Percentiles rank a stretch among this genome's conserved stretches.
phyloP scores from a whole-genome alignment of 2,113 vertebrate genomes.

The Urocynchramus pylzowi region DNA sequence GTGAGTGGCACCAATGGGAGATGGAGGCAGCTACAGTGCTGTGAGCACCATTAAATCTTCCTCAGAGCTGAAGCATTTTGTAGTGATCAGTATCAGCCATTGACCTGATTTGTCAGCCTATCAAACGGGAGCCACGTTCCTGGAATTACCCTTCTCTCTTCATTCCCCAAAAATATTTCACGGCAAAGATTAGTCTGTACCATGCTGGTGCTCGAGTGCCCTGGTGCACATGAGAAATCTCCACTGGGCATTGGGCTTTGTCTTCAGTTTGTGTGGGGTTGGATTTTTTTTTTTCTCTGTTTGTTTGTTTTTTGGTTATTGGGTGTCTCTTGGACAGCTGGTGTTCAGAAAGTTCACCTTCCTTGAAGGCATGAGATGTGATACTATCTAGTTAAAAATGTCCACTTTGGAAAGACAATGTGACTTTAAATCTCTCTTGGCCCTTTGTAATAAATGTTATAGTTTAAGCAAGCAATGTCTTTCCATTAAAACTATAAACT shows the following conservation, averaged over 20 bases:
- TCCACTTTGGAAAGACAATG: slow-evolving; percentile 3
- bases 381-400: slow-evolving; percentile 10
- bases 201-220: neutral
- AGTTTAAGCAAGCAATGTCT: slow-evolving; percentile 52
- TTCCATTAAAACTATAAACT: slow-evolving; percentile 71
- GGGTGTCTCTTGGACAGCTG: neutral
- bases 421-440: slow-evolving; percentile 61
- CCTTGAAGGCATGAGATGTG: neutral
- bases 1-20: slow-evolving; percentile 54
- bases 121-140: neutral
- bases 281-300: fast-evolving
- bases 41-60: slow-evolving; percentile 48
- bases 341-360: neutral
- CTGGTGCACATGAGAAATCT: neutral
- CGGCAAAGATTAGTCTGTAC: fast-evolving
- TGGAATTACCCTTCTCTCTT: neutral
- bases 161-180: neutral
- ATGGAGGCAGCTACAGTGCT: slow-evolving; percentile 12
- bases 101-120: slow-evolving; percentile 45
- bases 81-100: slow-evolving; percentile 35
- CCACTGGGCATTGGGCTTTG: neutral
- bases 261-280: neutral
- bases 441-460: slow-evolving; percentile 48
- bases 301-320: neutral
- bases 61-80: neutral